Percentiles rank a stretch among this genome's conserved stretches.
Conservation (phyloP, 2,797 vertebrate genomes). For the Pantherophis alleghaniensis region DNA sequence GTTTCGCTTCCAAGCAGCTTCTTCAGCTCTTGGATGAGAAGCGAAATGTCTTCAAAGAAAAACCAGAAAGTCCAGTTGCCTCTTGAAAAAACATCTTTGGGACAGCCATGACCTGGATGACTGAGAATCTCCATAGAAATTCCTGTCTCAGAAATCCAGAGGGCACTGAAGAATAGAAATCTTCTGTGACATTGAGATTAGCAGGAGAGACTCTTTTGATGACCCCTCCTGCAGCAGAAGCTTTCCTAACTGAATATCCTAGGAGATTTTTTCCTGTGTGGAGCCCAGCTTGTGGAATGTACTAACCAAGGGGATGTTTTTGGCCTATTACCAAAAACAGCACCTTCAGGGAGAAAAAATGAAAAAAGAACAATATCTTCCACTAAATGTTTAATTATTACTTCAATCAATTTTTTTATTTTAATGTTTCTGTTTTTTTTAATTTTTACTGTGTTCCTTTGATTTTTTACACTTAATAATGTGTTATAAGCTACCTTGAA, state of each 20-base stretch:
- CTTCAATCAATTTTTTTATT: not conserved
- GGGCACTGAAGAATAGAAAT: not conserved
- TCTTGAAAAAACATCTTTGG: too few relatives aligned
- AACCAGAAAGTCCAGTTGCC: too few relatives aligned
- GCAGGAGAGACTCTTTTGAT: not conserved
- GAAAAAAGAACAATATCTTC: not conserved
- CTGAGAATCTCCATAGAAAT: not conserved
- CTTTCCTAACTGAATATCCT: not conserved
- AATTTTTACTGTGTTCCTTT: not conserved
- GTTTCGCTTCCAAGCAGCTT: too few relatives aligned
- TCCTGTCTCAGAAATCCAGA: not conserved
- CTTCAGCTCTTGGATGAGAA: too few relatives aligned
- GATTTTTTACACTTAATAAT: not conserved
- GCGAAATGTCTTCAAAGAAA: too few relatives aligned
- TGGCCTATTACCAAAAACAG: not conserved
- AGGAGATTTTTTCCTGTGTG: not conserved
- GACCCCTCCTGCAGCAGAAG: not conserved
- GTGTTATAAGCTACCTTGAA: not conserved
- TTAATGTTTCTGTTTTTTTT: not conserved
- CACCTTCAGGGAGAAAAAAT: not conserved
- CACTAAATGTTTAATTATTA: not conserved
- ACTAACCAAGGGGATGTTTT: conserved; percentile 16
- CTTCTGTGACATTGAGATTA: not conserved
- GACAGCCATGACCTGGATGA: too few relatives aligned
- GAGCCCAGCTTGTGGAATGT: not conserved